Evolutionary conservation across 2,888 invertebrate genomes (phyloP), one percentile per base, ranked within the genome.

Genomic region (Tenthredo amoena): DNA sequence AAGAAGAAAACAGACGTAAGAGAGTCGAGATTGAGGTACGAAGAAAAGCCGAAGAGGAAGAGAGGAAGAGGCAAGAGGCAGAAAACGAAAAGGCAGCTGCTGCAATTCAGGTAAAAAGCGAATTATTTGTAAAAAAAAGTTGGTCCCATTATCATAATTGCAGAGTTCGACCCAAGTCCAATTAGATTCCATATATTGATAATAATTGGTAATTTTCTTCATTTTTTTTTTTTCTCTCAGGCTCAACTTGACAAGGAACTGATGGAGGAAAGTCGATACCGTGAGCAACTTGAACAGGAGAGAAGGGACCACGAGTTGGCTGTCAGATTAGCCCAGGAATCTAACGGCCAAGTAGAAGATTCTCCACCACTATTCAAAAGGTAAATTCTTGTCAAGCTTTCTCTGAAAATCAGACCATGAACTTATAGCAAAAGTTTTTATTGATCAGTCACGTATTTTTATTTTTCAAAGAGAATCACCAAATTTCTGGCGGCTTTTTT

Each of bases 221-320:
- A 43, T 55, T 34, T 62, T 84, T n/a, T 85, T 43, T 81, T 72
- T 31, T 76, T 40, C 87, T 31, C 79, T 40, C 87, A 95, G 94
- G 95, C 94, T 50, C 96, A 97, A 93, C 91, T 97, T 88, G 96
- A 96, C 88, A 96, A 95, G 87, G 97, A 97, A 87, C 96, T 96
- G 4, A 94, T 95, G 88, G 96, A 96, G 85, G 97, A 97, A 93
- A 95, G 94, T 88, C 95, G 95, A 88, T 96, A 95, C 90, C 96
- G 97, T 85, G 97, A 98, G 88, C 96, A 96, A 88, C 93, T 98
- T 89, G 99, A 99, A 91, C 99, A 99, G 94, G 99, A 99, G 93
- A 95, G 98, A 86, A 96, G 98, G 87, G 99, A 99, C 94, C 97
- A 98, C 93, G 99, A 99, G 91, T 95, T 99, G 94, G 99, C 99